Evolutionary conservation across 1,140 invertebrate genomes (phyloP).

Genomic region (Lucilia sericata): DNA sequence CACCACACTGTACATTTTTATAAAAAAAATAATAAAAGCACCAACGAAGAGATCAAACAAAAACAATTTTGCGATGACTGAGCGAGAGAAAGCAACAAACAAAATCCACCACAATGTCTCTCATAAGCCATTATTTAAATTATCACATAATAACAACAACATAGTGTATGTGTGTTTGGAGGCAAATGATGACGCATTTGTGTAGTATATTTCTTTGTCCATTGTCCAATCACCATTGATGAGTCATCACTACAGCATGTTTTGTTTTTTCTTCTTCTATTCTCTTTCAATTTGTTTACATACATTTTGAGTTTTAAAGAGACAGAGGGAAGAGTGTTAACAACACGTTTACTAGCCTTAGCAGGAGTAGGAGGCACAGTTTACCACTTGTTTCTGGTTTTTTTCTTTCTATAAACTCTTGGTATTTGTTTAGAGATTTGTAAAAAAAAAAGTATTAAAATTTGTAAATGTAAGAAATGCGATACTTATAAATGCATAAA

Average conservation of each 20-base stretch:
- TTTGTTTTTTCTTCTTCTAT: not conserved
- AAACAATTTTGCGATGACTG: not conserved
- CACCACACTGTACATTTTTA: not conserved
- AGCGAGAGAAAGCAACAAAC: not conserved
- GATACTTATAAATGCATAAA: conserved; percentile 48
- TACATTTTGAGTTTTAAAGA: not conserved
- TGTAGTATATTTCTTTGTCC: not conserved
- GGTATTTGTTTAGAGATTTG: not conserved
- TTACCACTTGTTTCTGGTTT: not conserved
- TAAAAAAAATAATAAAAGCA: not conserved
- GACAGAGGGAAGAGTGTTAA: not conserved
- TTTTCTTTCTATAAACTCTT: not conserved
- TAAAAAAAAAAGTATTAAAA: conserved; percentile 22
- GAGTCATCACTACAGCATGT: conserved; percentile 3
- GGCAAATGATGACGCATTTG: not conserved
- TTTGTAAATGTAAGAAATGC: conserved; percentile 34
- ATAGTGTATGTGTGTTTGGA: not conserved
- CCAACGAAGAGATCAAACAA: conserved; percentile 8
- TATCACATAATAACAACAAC: not conserved
- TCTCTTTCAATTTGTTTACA: not conserved
- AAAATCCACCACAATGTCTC: not conserved
- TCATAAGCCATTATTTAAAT: not conserved
- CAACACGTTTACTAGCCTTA: not conserved
- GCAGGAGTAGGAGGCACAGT: not conserved
- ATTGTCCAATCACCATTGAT: conserved; percentile 1